Evolutionary conservation across 2,113 vertebrate genomes (phyloP).

Genomic region (Rhizomys pruinosus): DNA sequence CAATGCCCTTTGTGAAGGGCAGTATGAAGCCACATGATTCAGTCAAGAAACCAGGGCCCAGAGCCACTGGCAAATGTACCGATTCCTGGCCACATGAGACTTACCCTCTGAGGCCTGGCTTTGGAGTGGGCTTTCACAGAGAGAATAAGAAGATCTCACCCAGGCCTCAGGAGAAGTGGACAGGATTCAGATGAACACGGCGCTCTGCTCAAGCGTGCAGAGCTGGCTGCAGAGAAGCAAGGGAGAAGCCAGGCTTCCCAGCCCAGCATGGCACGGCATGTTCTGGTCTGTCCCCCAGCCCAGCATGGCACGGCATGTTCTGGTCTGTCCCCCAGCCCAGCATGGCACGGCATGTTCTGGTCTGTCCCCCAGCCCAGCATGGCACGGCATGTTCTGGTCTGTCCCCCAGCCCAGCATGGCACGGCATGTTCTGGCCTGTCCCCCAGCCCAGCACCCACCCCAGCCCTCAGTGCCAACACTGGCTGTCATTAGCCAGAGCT

Average conservation of each 20-base stretch:
- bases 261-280: background rate
- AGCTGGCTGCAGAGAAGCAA: background rate
- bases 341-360: too few species aligned
- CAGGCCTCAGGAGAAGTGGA: background rate
- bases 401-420: too few species aligned
- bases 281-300: background rate
- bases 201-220: fast-evolving
- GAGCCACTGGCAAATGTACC: background rate
- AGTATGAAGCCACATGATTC: background rate
- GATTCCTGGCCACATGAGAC: background rate
- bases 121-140: background rate
- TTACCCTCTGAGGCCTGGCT: fast-evolving
- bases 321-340: background rate
- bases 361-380: background rate
- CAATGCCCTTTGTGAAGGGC: background rate
- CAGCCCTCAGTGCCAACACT: too few species aligned
- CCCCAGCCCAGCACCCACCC: background rate
- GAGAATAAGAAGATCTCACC: background rate
- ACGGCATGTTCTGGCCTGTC: background rate
- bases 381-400: too few species aligned
- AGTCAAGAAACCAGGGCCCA: background rate
- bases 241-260: background rate
- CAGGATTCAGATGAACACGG: background rate
- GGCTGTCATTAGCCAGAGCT: background rate
- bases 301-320: too few species aligned